Conservation (phyloP, 2,113 vertebrate species). For the Campylomormyrus numenius region DNA sequence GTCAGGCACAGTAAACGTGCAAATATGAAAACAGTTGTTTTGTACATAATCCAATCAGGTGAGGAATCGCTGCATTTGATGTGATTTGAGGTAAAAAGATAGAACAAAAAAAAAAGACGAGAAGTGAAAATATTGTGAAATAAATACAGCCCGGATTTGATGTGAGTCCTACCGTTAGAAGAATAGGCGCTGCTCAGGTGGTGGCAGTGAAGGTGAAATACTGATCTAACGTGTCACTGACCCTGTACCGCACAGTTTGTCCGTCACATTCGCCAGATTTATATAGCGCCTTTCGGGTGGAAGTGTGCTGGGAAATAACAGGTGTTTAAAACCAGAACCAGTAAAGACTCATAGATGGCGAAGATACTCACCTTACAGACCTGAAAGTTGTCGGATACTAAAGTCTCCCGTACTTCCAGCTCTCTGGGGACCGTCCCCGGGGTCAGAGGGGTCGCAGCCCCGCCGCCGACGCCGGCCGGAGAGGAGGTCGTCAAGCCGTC, state of each 20-base stretch:
- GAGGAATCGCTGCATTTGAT: neutral
- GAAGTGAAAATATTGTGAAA: neutral
- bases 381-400: conserved; percentile 91
- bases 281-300: neutral
- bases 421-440: conserved; percentile 74
- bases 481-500: conserved; percentile 91
- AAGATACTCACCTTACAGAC: conserved; percentile 84
- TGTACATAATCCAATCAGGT: neutral
- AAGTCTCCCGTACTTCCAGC: conserved; percentile 79
- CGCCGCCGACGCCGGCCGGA: conserved; percentile 66
- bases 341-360: neutral
- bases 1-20: neutral
- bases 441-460: conserved; percentile 54
- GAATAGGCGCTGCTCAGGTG: neutral
- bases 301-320: neutral
- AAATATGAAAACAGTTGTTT: neutral
- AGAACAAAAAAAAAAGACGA: neutral
- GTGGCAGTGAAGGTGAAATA: neutral
- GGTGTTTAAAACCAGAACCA: neutral
- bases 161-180: neutral
- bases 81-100: neutral
- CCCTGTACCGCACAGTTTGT: neutral
- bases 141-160: neutral
- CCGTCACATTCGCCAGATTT: neutral
- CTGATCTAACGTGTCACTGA: neutral